phyloP scores from a whole-genome alignment of 53 echinoderm and acorn worm genomes.

The Astropecten irregularis region DNA sequence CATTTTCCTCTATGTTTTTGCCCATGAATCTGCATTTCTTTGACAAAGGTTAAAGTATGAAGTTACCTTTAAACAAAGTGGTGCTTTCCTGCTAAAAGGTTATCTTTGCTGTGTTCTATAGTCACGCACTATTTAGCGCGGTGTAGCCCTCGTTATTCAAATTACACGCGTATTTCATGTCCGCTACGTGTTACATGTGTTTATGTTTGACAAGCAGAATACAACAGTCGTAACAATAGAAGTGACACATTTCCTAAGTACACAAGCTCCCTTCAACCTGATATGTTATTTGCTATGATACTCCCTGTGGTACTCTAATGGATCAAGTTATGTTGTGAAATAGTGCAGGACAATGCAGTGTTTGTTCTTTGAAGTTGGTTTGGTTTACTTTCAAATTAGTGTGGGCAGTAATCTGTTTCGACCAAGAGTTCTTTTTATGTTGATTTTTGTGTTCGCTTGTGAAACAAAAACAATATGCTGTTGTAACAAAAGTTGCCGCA shows the following conservation, averaged over 20 bases:
- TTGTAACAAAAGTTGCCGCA: constrained; percentile 11
- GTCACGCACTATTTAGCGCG: too few relatives aligned
- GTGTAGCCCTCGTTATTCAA: background rate
- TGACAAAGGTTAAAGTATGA: too few relatives aligned
- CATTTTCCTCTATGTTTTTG: too few relatives aligned
- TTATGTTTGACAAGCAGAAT: background rate
- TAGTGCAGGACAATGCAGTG: background rate
- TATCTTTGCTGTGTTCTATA: too few relatives aligned
- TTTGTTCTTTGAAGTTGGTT: constrained; percentile 13
- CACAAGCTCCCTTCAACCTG: background rate
- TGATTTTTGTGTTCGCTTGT: background rate
- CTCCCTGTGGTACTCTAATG: constrained; percentile 8
- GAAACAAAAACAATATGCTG: background rate
- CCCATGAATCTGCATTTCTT: too few relatives aligned
- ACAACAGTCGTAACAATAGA: background rate
- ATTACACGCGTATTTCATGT: background rate
- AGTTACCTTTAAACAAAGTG: too few relatives aligned
- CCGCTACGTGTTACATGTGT: background rate
- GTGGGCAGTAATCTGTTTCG: constrained; percentile 6
- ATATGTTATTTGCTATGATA: background rate
- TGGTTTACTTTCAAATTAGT: constrained; percentile 33
- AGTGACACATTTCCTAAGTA: background rate
- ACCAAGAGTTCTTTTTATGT: background rate
- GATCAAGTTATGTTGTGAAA: constrained; percentile 20
- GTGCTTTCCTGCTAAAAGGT: too few relatives aligned